These are phyloP conservation scores for Cyclina sinensis DNA, from an alignment of 1,140 invertebrate genomes.

Conservation along the genomic window DNA sequence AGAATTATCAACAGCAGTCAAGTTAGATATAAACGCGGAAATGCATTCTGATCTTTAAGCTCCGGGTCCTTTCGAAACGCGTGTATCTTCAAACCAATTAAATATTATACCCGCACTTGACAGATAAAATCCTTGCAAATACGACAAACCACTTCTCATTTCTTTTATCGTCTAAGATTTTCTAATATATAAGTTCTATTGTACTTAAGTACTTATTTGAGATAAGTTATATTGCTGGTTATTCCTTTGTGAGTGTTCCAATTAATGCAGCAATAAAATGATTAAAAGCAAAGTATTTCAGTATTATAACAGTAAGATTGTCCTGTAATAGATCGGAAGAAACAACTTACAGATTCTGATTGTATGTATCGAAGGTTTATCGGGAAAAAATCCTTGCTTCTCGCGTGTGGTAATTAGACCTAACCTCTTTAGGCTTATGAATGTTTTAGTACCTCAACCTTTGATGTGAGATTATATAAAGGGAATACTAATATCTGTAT, in stretches of 20 bases:
- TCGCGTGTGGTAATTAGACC: background rate
- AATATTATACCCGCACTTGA: constrained; percentile 3
- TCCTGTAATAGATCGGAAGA: no score
- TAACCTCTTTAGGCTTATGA: background rate
- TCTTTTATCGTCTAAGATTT: background rate
- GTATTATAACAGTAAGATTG: no score
- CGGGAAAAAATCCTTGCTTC: background rate
- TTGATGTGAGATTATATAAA: background rate
- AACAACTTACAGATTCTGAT: no score
- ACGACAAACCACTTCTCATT: background rate
- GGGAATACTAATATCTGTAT: background rate
- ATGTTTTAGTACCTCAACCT: background rate
- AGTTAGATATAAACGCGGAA: no score
- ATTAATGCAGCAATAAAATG: background rate
- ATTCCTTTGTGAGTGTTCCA: background rate
- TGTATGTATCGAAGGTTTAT: no score
- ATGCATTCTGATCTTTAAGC: no score
- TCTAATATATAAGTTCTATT: background rate
- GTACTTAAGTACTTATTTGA: background rate
- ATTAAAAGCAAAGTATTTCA: no score
- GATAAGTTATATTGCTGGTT: background rate
- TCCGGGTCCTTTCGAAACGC: background rate
- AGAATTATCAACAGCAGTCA: no score
- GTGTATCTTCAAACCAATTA: constrained; percentile 20
- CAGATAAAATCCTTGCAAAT: background rate